A percentile compares a stretch with the other conserved stretches of the same genome.
phyloP scores from a whole-genome alignment of 1,140 invertebrate species.

The Goniozus legneri region DNA sequence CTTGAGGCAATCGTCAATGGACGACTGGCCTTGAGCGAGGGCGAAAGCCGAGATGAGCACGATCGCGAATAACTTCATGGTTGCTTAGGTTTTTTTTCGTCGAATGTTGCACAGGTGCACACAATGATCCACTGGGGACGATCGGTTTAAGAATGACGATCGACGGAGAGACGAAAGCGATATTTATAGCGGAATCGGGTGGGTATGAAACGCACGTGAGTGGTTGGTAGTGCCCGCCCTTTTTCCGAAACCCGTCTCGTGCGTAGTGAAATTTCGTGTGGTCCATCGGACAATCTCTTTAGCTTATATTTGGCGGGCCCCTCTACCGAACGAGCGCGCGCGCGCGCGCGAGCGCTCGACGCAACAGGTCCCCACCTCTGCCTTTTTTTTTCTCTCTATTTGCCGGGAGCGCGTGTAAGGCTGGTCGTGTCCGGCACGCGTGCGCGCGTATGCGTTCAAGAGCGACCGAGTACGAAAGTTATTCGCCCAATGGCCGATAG shows the following conservation, averaged over 20 bases:
- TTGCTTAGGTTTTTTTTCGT: conserved; percentile 6
- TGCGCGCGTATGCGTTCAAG: conserved; percentile 21
- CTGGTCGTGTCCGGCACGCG: conserved; percentile 1
- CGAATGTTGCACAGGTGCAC: conserved; percentile 6
- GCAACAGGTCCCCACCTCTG: conserved; percentile 30
- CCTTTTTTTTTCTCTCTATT: conserved; percentile 40
- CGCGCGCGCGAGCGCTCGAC: no score
- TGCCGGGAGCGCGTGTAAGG: no score
- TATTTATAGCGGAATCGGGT: no score
- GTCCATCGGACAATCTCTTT: conserved; percentile 51
- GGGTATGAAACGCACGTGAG: no score
- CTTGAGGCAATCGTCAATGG: conserved; percentile 57
- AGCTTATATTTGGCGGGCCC: conserved; percentile 49
- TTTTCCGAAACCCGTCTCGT: conserved; percentile 33
- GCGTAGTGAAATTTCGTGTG: conserved; percentile 49
- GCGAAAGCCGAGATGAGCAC: conserved; percentile 28
- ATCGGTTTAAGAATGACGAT: no score
- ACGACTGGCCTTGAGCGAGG: conserved; percentile 30
- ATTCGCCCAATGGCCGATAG: conserved; percentile 16
- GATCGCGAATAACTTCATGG: conserved; percentile 28
- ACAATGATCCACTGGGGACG: conserved; percentile 3
- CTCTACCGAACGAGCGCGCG: no score
- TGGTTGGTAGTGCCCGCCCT: conserved; percentile 10
- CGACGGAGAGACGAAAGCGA: no score
- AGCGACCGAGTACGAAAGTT: conserved; percentile 11